Evolutionary conservation across 1,140 invertebrate genomes (phyloP).

Genomic region (Drosophila littoralis): DNA sequence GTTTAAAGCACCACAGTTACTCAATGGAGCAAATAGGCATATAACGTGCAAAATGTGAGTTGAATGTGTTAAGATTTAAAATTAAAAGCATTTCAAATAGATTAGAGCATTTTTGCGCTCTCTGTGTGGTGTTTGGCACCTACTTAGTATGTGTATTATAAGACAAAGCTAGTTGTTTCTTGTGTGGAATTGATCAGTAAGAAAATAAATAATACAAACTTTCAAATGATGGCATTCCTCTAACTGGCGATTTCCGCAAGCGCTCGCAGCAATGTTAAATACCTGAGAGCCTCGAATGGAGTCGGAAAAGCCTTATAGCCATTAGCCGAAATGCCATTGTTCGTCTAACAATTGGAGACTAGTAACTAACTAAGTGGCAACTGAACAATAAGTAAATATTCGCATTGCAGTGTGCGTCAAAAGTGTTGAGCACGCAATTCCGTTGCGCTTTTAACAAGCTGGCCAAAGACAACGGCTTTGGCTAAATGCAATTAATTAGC

Average conservation of each 20-base stretch:
- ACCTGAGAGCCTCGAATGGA: slow-evolving; percentile 33
- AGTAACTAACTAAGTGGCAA: slow-evolving; percentile 19
- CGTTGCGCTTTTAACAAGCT: slow-evolving; percentile 8
- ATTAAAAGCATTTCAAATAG: too few relatives aligned
- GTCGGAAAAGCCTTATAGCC: slow-evolving; percentile 1
- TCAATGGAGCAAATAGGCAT: too few relatives aligned
- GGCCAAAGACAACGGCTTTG: not conserved
- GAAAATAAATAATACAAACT: slow-evolving; percentile 29
- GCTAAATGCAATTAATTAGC: slow-evolving; percentile 73
- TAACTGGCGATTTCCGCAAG: slow-evolving; percentile 62
- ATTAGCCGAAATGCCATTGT: slow-evolving; percentile 66
- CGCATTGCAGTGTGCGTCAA: slow-evolving; percentile 52
- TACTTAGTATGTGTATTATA: not conserved
- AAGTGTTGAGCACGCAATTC: slow-evolving; percentile 75
- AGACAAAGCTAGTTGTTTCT: not conserved
- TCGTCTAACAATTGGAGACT: slow-evolving; percentile 39
- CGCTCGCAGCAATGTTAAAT: slow-evolving; percentile 49
- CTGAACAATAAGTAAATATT: slow-evolving; percentile 53
- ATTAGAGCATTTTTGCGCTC: too few relatives aligned
- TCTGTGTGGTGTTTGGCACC: too few relatives aligned
- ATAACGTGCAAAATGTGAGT: too few relatives aligned
- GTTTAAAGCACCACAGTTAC: too few relatives aligned
- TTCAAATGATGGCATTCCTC: slow-evolving; percentile 39
- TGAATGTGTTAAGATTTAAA: too few relatives aligned
- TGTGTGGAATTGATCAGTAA: not conserved